Base-by-base conservation (phyloP, 2,113 vertebrate species). In the Lynx canadensis region DNA sequence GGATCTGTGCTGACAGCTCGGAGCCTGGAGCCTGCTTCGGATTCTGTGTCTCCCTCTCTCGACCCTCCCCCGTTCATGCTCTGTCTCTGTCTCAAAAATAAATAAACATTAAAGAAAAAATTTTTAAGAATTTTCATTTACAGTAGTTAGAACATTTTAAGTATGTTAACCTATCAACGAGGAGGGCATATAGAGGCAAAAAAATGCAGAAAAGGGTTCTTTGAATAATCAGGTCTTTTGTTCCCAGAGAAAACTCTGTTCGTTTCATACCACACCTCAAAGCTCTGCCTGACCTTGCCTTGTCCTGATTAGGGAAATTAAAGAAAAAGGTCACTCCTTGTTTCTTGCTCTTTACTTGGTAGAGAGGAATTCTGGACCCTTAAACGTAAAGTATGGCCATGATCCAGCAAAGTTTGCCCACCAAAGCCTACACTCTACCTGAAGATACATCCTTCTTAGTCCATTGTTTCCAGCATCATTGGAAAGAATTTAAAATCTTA, bases 401-500 rank as follows among this genome's bases (percentile, higher is more conserved):
- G 45, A n/a, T 36, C 68, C 82, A 74, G 55, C 29, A 71, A 73
- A n/a, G 23, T 36, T 89, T 88, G 84, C 6, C 78, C 94, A 86
- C 29, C 13, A 74, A 98, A 96, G 69, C 16, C 33, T 83, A 19
- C 0, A 3, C n/a, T 96, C 41, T 16, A 4, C 52, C 96, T 89
- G 89, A 92, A 96, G 97, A 95, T 9, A 0, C 4, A 71, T 78
- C 57, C 23, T 52, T 41, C 66, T 33, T 76, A 83, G 13, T 76
- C 89, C 16, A 11, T 41, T 76, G 12, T 92, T 86, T 41, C 85
- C 63, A 94, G 45, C 50, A 95, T 97, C 60, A 3, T 21, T 55
- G 85, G 91, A 73, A 96, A 82, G 85, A 97, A 94, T 88, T 95
- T 89, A 1, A 97, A 97, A 95, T 94, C 93, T 96, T 97, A 97